Evolutionary conservation across 2,888 invertebrate species (phyloP), one percentile per base, ranked within the genome.

Genomic region (Marasmarcha lunaedactyla): DNA sequence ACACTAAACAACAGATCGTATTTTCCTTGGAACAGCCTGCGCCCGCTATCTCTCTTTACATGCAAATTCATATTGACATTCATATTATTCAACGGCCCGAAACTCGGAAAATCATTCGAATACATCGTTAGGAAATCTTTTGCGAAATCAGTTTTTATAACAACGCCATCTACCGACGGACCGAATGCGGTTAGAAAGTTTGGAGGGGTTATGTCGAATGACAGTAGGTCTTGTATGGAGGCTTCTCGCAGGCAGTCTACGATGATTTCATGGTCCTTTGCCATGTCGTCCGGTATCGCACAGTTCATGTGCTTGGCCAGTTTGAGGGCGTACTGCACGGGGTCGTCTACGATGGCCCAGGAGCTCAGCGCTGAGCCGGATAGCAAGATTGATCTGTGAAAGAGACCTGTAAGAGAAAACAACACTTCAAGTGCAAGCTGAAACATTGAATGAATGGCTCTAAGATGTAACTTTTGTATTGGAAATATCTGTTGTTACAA

Each of bases 111-210:
- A 49, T 88, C 88, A 0, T 88, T 87, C 12, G 87, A 85, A 57
- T 90, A 88, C 66, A 89, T 89, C 1, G 91, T 90, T 27, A 91
- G 76, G 41, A 91, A 86, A 54, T 92, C 91, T 67, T 93, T 93
- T 39, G 92, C 90, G 57, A 93, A 92, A 68, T 94, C 93, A 10
- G 91, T 89, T 70, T 93, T 91, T 58, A 97, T 95, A 45, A 97
- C 95, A 48, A 97, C 95, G 39, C 95, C 96, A 63, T 97, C 97
- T 39, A 96, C 92, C 51, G 95, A 94, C 10, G 97, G 97, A 5
- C 97, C 97, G 60, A 97, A 97, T 0, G 93, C 90, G 48, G 91
- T 93, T 40, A 94, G 77, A 69, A 92, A 94, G 42, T 91, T 91
- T 2, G 94, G 94, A 7, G 93, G 89, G 49, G 88, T 87, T 59